Evolutionary conservation across 2,797 vertebrate genomes (phyloP).

Genomic region (Aphelocoma californica): DNA sequence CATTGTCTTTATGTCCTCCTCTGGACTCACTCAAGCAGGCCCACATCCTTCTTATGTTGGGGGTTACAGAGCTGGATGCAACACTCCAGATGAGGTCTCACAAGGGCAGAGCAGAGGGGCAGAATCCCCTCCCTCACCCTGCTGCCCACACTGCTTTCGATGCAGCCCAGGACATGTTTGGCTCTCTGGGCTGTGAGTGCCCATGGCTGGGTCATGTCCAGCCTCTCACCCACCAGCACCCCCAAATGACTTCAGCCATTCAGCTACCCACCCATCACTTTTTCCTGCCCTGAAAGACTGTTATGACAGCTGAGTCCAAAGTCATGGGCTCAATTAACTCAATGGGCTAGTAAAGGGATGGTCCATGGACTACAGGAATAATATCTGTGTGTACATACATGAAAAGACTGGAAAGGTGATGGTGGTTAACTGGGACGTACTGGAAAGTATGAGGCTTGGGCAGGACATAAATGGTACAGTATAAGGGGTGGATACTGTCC

Average conservation of each 20-base stretch:
- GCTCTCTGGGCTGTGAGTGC: background rate
- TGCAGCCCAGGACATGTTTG: rapidly evolving
- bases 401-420: background rate
- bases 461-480: background rate
- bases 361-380: background rate
- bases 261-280: background rate
- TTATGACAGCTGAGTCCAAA: background rate
- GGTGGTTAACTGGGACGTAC: background rate
- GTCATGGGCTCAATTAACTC: background rate
- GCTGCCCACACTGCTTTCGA: background rate
- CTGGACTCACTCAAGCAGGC: background rate
- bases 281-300: background rate
- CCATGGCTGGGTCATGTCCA: background rate
- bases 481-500: background rate
- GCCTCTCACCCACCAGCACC: background rate
- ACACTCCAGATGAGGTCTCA: rapidly evolving
- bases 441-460: background rate
- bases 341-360: background rate
- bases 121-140: background rate
- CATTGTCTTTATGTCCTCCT: background rate
- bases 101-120: background rate
- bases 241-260: background rate
- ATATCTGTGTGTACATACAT: background rate
- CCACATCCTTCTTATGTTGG: background rate
- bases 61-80: rapidly evolving